These are phyloP conservation scores for Anticlea derivata DNA, from an alignment of 2,888 invertebrate species.

Conservation along the genomic window DNA sequence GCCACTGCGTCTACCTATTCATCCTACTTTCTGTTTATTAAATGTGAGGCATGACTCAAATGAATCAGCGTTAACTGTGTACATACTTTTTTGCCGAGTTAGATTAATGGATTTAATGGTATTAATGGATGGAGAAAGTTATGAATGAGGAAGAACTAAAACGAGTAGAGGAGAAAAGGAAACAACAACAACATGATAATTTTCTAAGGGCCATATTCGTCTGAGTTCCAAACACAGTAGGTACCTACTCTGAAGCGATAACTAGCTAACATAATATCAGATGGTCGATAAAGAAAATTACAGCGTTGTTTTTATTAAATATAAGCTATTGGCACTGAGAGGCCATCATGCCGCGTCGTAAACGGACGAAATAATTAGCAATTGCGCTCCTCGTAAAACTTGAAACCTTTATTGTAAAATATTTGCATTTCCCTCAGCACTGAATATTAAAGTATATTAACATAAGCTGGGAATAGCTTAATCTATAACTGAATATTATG, in stretches of 20 bases:
- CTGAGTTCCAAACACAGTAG: no score
- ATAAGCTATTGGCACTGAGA: slow-evolving; percentile 10
- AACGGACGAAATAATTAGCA: slow-evolving; percentile 22
- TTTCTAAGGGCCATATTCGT: no score
- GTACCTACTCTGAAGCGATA: no score
- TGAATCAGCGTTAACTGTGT: slow-evolving; percentile 21
- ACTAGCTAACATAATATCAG: no score
- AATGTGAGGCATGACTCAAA: slow-evolving; percentile 27
- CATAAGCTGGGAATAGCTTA: slow-evolving; percentile 14
- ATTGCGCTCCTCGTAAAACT: slow-evolving; percentile 24
- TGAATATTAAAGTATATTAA: slow-evolving; percentile 17
- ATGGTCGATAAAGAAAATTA: slow-evolving; percentile 1
- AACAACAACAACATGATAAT: no score
- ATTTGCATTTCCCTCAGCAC: slow-evolving; percentile 19
- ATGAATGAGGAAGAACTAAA: no score
- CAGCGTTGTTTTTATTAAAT: background rate
- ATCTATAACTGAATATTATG: slow-evolving; percentile 4
- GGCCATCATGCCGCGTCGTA: slow-evolving; percentile 12
- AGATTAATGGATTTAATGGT: slow-evolving; percentile 9
- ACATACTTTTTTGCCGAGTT: slow-evolving; percentile 3
- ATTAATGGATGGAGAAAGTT: no score
- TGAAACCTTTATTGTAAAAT: slow-evolving; percentile 18
- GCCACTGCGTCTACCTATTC: slow-evolving; percentile 27
- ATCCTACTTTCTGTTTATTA: slow-evolving; percentile 31
- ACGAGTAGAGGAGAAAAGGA: no score